Percentiles rank a stretch among this genome's conserved stretches.
Conservation (phyloP, 2,113 vertebrate species). For the Microtus montanus region DNA sequence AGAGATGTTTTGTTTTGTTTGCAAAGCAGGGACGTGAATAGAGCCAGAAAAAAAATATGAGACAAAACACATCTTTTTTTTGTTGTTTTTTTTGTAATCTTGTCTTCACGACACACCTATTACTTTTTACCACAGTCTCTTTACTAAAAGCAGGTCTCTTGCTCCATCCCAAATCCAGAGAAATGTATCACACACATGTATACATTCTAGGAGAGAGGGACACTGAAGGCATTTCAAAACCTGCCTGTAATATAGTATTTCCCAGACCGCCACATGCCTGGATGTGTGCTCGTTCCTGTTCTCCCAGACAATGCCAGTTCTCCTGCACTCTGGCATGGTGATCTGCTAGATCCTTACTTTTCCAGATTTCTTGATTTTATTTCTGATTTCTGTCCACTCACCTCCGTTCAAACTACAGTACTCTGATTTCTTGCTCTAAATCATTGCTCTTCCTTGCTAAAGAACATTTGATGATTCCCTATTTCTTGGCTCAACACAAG, state of each 20-base stretch:
- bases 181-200: background rate
- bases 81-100: background rate
- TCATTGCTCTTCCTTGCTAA: background rate
- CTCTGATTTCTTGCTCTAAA: background rate
- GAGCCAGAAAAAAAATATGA: background rate
- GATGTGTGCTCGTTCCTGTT: background rate
- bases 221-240: background rate
- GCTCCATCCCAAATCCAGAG: background rate
- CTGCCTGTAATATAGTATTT: background rate
- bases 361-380: background rate
- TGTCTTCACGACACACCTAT: background rate
- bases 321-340: background rate
- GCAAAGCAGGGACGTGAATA: background rate
- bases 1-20: background rate
- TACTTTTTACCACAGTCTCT: background rate
- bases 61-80: background rate
- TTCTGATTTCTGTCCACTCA: background rate
- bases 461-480: background rate
- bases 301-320: background rate
- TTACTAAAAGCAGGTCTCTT: conserved; percentile 20
- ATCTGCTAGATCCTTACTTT: background rate
- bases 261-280: fast-evolving
- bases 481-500: background rate
- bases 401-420: background rate
- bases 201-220: background rate